Conservation (phyloP, 2,888 invertebrate species). For the Pollenia griseotomentosa region DNA sequence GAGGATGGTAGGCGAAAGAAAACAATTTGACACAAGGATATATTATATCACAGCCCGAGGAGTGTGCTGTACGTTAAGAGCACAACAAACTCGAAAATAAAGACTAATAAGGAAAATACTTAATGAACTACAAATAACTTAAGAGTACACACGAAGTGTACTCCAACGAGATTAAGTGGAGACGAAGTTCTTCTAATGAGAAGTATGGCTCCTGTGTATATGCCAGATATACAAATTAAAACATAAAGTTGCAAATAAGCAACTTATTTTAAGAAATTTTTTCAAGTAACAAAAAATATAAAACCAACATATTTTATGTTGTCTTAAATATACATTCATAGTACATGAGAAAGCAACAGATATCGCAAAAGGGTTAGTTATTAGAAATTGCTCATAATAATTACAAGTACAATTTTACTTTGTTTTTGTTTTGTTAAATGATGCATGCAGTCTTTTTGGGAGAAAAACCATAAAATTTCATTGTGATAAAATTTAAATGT, state of each 20-base stretch:
- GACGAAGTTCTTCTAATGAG: conserved; percentile 62
- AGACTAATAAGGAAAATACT: conserved; percentile 54
- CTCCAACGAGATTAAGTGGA: conserved; percentile 55
- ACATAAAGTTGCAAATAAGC: conserved; percentile 42
- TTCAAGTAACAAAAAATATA: background rate
- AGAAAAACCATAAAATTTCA: conserved; percentile 37
- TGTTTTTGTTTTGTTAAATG: conserved; percentile 26
- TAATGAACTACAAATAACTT: conserved; percentile 59
- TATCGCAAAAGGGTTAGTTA: conserved; percentile 10
- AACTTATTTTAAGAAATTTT: conserved; percentile 28
- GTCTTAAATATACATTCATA: conserved; percentile 57
- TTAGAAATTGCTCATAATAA: conserved; percentile 62
- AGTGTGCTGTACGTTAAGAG: conserved; percentile 57
- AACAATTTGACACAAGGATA: conserved; percentile 75
- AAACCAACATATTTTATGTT: conserved; percentile 33
- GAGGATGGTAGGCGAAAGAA: conserved; percentile 26
- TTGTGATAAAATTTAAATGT: conserved; percentile 13
- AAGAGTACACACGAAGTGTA: conserved; percentile 1
- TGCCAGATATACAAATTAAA: conserved; percentile 69
- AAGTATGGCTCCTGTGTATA: conserved; percentile 67
- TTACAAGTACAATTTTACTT: conserved; percentile 39
- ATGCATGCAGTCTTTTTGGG: conserved; percentile 61
- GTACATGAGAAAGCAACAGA: conserved; percentile 32
- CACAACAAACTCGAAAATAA: conserved; percentile 68
- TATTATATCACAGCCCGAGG: conserved; percentile 75